Base-by-base conservation (phyloP, 2,888 invertebrate species). In the Ectemnius continuus region DNA sequence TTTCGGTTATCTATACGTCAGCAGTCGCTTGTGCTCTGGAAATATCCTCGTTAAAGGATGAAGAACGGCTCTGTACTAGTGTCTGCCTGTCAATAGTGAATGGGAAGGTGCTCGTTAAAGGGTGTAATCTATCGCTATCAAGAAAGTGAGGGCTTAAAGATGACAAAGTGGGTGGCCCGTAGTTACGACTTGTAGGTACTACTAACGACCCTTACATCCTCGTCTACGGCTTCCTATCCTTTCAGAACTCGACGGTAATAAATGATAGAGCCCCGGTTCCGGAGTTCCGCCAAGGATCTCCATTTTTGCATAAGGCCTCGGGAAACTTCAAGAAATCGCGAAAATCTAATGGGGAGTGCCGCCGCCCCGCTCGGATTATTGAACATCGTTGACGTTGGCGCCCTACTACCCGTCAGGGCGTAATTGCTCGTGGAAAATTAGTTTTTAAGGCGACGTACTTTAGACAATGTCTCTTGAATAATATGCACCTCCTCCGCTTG, bases 121-220 rank as follows among this genome's bases (percentile, higher is more conserved):
- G 52, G 67, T 66, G 60, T 75, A 80, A 80, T 75, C 78, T 67
- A 73, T 78, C 23, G 71, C 57, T 61, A 62, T 67, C 28, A 47
- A 57, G 66, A 62, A 67, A 61, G 67, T 61, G 70, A 70, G 62
- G 69, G 71, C 73, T 80, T 78, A 75, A 73, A 80, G 66, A 78
- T 80, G 80, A 80, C 81, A 78, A 72, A 80, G 75, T 75, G 71
- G 70, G 58, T 67, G 66, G 61, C 66, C 58, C 46, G 70, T 73
- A 61, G 63, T 69, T 65, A 67, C 73, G 70, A 74, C 70, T 71
- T 75, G 75, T 67, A 75, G 70, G 28, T 70, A 62, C 46, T 62
- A 72, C 72, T 80, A 80, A 80, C 79, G 80, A 80, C 70, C 70
- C 70, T 69, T 72, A 73, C 66, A 71, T 79, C 62, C 75, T 65